Percentiles rank a stretch among this genome's conserved stretches.
These are phyloP conservation scores for Hyles lineata DNA, from an alignment of 2,888 invertebrate species.

Conservation along the genomic window DNA sequence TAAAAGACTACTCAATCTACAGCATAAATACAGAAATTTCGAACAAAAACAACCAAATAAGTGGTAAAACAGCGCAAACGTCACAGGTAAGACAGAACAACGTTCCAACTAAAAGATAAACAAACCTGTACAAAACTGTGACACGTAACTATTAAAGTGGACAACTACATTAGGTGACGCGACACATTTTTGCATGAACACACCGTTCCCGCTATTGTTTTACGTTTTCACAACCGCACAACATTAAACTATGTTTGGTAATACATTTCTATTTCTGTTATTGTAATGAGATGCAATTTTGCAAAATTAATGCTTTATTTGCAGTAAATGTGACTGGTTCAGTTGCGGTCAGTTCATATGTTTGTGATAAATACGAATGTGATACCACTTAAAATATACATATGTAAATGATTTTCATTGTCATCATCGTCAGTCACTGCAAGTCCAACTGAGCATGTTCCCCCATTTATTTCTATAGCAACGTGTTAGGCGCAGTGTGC, in stretches of 20 bases:
- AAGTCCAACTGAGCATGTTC: no score
- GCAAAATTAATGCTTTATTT: neutral
- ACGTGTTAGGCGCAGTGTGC: no score
- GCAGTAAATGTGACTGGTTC: neutral
- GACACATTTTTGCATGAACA: slow-evolving; percentile 59
- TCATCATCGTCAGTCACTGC: no score
- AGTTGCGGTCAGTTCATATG: no score
- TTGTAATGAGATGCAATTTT: neutral
- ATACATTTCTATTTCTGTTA: slow-evolving; percentile 12
- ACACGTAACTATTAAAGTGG: slow-evolving; percentile 40
- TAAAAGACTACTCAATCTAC: no score
- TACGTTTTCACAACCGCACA: slow-evolving; percentile 4
- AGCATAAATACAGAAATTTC: no score
- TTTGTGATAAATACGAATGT: no score
- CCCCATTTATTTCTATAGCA: no score
- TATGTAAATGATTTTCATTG: no score
- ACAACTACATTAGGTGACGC: slow-evolving; percentile 59
- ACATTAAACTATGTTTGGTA: neutral
- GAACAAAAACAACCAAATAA: neutral
- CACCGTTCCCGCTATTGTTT: slow-evolving; percentile 35
- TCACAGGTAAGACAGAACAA: slow-evolving; percentile 28
- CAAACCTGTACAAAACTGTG: slow-evolving; percentile 39
- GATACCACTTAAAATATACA: no score
- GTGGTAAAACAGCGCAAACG: neutral
- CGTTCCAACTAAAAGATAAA: slow-evolving; percentile 32